Percentiles rank a stretch among this genome's conserved stretches.
These are phyloP conservation scores for Apistogramma diplotaenia DNA, from an alignment of 2,113 vertebrate species.

Conservation along the genomic window DNA sequence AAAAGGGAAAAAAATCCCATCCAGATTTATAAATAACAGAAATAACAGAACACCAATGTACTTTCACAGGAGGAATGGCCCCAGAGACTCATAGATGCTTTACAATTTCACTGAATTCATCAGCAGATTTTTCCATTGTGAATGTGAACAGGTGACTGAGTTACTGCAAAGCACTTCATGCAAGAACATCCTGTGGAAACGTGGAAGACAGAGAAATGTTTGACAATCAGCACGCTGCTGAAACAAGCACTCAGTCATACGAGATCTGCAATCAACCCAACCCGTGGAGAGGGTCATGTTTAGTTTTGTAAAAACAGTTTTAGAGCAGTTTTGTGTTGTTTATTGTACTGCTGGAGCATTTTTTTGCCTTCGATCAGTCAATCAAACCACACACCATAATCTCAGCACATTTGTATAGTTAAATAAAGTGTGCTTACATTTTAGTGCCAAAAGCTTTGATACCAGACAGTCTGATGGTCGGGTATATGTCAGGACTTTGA, in stretches of 20 bases:
- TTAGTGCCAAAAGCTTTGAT: too few species aligned
- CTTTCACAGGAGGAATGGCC: not conserved
- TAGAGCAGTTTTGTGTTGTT: too few species aligned
- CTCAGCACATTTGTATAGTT: rapidly evolving
- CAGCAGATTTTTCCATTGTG: rapidly evolving
- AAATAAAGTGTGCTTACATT: too few species aligned
- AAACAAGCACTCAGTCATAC: not conserved
- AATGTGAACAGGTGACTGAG: not conserved
- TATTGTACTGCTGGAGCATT: rapidly evolving
- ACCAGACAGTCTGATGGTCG: not conserved
- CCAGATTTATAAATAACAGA: not conserved
- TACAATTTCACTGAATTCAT: not conserved
- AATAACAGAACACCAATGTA: rapidly evolving
- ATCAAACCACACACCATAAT: not conserved
- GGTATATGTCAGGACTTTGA: not conserved
- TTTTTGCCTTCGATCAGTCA: not conserved
- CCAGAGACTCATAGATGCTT: rapidly evolving
- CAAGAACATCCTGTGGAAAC: not conserved
- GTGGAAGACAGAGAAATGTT: not conserved
- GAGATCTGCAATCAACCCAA: not conserved
- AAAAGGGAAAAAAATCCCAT: not conserved
- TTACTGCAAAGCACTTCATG: not conserved
- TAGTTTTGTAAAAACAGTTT: too few species aligned
- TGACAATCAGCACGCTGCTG: not conserved
- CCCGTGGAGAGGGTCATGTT: not conserved